A percentile compares a stretch with the other conserved stretches of the same genome.
These are phyloP conservation scores for Coptotermes formosanus DNA, from an alignment of 1,140 invertebrate genomes.

Conservation along the genomic window DNA sequence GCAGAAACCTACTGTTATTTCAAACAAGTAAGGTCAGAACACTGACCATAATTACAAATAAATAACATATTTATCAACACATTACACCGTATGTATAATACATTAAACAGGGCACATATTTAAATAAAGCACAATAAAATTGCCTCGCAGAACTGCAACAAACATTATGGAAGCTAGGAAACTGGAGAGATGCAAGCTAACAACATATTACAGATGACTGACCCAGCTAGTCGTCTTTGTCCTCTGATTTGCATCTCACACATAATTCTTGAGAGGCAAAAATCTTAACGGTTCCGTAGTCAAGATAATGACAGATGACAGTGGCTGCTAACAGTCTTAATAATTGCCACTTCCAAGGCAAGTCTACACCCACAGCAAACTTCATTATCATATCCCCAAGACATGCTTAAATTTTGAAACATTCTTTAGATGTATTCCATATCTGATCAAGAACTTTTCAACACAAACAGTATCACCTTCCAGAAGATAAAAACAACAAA, in stretches of 20 bases:
- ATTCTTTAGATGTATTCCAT: no score
- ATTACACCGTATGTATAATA: not conserved
- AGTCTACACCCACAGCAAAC: not conserved
- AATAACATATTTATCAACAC: conserved; percentile 1
- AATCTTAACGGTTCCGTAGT: not conserved
- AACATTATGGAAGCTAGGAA: not conserved
- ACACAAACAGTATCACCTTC: no score
- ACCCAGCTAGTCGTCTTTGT: not conserved
- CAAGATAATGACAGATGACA: not conserved
- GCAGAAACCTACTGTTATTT: not conserved
- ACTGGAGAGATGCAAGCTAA: not conserved
- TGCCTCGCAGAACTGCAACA: not conserved
- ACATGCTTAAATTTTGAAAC: not conserved
- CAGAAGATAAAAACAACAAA: no score
- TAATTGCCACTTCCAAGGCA: not conserved
- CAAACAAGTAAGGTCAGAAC: not conserved
- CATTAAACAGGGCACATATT: not conserved
- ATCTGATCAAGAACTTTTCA: no score
- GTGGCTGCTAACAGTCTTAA: not conserved
- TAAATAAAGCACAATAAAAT: not conserved
- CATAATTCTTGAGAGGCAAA: not conserved
- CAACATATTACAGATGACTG: not conserved
- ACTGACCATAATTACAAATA: not conserved
- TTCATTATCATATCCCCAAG: not conserved
- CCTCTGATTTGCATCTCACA: not conserved